These are phyloP conservation scores for Calameuta pallipes DNA, from an alignment of 2,888 invertebrate species.

Conservation along the genomic window DNA sequence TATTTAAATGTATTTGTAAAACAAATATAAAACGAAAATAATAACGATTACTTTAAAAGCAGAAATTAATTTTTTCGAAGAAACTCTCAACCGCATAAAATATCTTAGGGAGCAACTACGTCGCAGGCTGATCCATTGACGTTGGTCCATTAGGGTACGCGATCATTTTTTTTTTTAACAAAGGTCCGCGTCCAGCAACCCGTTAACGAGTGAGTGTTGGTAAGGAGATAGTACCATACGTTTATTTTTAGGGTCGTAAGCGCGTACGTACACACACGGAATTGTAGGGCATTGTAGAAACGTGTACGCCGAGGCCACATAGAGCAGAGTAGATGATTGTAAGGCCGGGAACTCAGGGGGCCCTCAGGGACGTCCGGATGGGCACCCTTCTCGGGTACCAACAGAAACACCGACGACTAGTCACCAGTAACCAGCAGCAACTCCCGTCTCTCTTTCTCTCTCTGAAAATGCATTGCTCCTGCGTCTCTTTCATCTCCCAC, in stretches of 20 bases:
- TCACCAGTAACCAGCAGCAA: neutral
- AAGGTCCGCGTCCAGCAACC: neutral
- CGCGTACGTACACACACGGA: neutral
- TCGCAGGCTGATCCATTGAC: neutral
- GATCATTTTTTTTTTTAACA: neutral
- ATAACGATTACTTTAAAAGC: too few species aligned
- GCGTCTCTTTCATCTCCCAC: conserved; percentile 16
- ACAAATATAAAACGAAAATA: too few species aligned
- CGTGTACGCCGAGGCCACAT: neutral
- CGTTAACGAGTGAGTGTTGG: neutral
- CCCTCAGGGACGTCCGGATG: conserved; percentile 55
- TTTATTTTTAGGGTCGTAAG: neutral
- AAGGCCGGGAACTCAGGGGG: conserved; percentile 33
- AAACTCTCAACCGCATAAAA: neutral
- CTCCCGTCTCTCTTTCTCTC: neutral
- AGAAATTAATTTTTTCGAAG: too few species aligned
- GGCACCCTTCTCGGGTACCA: conserved; percentile 45
- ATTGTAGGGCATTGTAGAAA: neutral
- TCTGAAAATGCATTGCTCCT: neutral
- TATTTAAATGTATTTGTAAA: too few species aligned
- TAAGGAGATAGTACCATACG: neutral
- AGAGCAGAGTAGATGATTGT: conserved; percentile 43
- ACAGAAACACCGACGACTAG: conserved; percentile 1
- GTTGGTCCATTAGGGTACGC: neutral
- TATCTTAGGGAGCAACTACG: neutral